Evolutionary conservation across 2,113 vertebrate species (phyloP).

Genomic region (Empidonax alnorum): DNA sequence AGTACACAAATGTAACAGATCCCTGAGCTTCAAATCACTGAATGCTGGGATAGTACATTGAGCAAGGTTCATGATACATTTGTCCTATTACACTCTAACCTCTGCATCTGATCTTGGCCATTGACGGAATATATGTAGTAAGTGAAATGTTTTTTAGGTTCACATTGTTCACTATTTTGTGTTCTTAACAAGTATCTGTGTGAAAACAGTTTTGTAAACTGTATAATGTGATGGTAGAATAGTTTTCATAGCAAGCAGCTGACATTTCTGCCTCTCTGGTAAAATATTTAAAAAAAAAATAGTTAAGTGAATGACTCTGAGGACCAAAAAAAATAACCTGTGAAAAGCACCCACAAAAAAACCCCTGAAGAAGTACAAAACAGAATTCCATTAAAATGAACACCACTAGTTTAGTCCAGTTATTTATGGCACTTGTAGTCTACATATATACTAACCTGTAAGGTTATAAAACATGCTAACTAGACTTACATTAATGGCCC

Average conservation of each 20-base stretch:
- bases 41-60: background rate
- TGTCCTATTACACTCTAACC: background rate
- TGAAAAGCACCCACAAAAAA: background rate
- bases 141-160: background rate
- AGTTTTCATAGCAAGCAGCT: background rate
- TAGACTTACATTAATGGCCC: background rate
- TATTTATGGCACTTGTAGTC: slow-evolving; percentile 20
- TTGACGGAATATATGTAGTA: background rate
- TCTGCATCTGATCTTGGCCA: background rate
- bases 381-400: slow-evolving; percentile 23
- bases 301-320: background rate
- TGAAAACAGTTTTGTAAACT: background rate
- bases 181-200: background rate
- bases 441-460: slow-evolving; percentile 54
- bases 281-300: background rate
- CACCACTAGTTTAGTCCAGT: slow-evolving; percentile 6
- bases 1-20: background rate
- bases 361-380: background rate
- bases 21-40: background rate
- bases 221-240: background rate
- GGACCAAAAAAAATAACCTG: background rate
- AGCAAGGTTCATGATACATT: background rate
- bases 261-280: background rate
- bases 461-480: slow-evolving; percentile 32
- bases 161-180: background rate